A percentile compares a stretch with the other conserved stretches of the same genome.
These are phyloP conservation scores for Cygnus atratus DNA, from an alignment of 2,113 vertebrate species.

Conservation along the genomic window DNA sequence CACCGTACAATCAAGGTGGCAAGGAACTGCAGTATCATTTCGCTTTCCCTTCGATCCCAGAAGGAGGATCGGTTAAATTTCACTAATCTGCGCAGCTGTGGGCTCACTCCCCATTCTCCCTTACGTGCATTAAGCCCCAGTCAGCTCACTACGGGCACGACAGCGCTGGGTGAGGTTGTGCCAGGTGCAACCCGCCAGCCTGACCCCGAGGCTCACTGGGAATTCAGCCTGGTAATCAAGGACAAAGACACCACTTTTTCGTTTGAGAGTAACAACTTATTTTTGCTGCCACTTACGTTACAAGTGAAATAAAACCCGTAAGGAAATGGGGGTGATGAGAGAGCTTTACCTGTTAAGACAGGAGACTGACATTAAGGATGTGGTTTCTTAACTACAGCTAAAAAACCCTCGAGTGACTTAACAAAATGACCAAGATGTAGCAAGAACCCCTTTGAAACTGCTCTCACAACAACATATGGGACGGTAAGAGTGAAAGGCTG, in stretches of 20 bases:
- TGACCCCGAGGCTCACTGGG: neutral
- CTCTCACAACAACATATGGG: neutral
- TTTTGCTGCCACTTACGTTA: neutral
- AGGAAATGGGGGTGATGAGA: neutral
- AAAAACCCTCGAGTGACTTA: neutral
- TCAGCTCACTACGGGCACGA: fast-evolving
- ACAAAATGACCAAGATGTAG: neutral
- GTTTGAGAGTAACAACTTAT: neutral
- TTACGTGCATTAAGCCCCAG: neutral
- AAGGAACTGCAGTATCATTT: neutral
- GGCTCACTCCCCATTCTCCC: neutral
- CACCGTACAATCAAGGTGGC: neutral
- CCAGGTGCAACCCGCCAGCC: neutral
- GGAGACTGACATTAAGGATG: neutral
- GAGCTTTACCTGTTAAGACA: neutral
- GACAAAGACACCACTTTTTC: neutral
- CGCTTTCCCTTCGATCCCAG: neutral
- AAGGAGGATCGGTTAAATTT: neutral
- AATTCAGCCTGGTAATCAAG: neutral
- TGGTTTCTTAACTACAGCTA: neutral
- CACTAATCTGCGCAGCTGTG: neutral
- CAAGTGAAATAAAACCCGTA: neutral
- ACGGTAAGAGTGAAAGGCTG: neutral
- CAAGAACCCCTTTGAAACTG: neutral
- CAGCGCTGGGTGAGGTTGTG: fast-evolving